phyloP scores from a whole-genome alignment of 2,888 invertebrate species.

The Cylindroiulus punctatus region DNA sequence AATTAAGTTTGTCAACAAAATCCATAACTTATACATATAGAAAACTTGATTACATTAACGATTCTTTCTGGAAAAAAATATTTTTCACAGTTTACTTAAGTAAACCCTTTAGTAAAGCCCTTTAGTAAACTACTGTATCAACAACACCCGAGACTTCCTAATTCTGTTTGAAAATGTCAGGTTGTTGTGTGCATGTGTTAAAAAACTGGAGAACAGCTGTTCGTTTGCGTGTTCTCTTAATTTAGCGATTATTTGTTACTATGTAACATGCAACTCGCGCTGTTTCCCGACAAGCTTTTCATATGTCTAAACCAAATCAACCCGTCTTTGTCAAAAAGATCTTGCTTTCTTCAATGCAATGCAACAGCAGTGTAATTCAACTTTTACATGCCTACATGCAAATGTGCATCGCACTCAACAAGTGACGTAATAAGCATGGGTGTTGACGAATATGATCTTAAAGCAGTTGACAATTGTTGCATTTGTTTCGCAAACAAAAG shows the following conservation, averaged over 20 bases:
- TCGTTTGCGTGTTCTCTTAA: neutral
- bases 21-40: neutral
- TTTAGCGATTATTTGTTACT: conserved; percentile 37
- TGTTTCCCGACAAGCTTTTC: neutral
- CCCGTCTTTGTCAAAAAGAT: no score
- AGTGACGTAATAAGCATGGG: neutral
- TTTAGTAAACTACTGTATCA: neutral
- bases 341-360: neutral
- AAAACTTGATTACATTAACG: neutral
- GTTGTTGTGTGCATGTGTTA: neutral
- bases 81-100: neutral
- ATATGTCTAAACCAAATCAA: neutral
- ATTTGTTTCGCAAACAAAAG: no score
- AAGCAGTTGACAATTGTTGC: neutral
- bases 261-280: neutral
- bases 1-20: neutral
- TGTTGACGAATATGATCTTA: neutral
- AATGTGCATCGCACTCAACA: no score
- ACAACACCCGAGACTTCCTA: neutral
- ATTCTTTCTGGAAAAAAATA: neutral
- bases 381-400: no score
- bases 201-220: conserved; percentile 8
- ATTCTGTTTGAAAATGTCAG: neutral
- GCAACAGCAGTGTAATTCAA: no score
- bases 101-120: no score